Percentiles rank a stretch among this genome's conserved stretches.
Conservation (phyloP, 1,140 invertebrate species). For the Pseudachorutes palmiensis region DNA sequence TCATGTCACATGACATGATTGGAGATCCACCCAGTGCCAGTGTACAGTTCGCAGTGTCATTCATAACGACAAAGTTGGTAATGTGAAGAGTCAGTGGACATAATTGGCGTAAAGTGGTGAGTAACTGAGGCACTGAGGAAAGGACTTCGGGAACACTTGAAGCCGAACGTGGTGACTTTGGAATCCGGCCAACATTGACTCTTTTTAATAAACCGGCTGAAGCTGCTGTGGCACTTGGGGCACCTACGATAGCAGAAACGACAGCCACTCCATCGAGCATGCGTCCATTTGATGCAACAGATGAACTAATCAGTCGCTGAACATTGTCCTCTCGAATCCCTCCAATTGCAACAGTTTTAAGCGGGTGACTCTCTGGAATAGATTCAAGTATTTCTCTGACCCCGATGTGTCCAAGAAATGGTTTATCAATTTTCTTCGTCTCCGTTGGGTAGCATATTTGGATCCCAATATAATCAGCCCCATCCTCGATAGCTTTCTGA, state of each 20-base stretch:
- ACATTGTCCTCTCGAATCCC: not conserved
- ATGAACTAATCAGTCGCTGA: not conserved
- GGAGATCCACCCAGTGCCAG: constrained; percentile 5
- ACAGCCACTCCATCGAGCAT: not conserved
- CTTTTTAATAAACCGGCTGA: not conserved
- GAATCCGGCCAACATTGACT: not conserved
- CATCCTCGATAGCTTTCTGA: constrained; percentile 2
- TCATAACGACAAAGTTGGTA: constrained; percentile 6
- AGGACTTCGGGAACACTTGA: not conserved
- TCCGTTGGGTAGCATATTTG: not conserved
- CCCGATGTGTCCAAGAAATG: not conserved
- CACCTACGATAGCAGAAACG: not conserved
- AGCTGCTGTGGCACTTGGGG: not conserved
- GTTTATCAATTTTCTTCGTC: not conserved
- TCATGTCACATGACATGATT: constrained; percentile 3
- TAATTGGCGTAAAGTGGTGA: not conserved
- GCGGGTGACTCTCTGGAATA: not conserved
- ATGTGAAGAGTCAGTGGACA: not conserved
- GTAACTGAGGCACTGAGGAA: not conserved
- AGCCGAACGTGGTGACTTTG: not conserved
- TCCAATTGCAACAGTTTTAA: constrained; percentile 11
- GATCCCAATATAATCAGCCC: constrained; percentile 12
- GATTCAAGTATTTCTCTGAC: not conserved
- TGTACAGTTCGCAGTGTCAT: not conserved
- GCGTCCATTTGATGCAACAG: not conserved